These are phyloP conservation scores for Bradysia coprophila DNA, from an alignment of 1,140 invertebrate species.

Conservation along the genomic window DNA sequence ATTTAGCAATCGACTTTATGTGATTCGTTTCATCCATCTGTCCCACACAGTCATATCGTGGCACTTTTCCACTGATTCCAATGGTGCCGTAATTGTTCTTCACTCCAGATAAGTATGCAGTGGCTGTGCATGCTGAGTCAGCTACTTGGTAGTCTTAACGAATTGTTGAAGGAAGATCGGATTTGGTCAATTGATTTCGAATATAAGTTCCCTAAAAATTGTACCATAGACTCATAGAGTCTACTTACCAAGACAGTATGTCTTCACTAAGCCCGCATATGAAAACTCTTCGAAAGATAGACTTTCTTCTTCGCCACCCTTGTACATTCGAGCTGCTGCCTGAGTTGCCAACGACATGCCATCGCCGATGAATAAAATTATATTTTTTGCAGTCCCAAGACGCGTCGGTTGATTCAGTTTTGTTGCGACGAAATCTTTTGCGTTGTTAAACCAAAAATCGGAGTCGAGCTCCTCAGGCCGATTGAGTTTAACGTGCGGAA, in stretches of 20 bases:
- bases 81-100: conserved; percentile 59
- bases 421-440: conserved; percentile 14
- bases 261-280: conserved; percentile 53
- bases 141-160: conserved; percentile 61
- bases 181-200: conserved; percentile 59
- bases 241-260: conserved; percentile 48
- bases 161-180: conserved; percentile 50
- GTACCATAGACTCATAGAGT: background rate
- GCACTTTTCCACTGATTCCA: conserved; percentile 51
- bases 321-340: conserved; percentile 38
- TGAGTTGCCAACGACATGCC: conserved; percentile 53
- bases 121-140: conserved; percentile 57
- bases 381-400: conserved; percentile 50
- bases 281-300: conserved; percentile 64
- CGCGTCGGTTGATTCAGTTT: conserved; percentile 26
- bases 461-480: conserved; percentile 16
- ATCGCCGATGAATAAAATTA: conserved; percentile 52
- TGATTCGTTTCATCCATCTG: conserved; percentile 32
- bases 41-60: conserved; percentile 32
- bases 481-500: too few species aligned
- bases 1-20: conserved; percentile 43
- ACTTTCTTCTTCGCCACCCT: conserved; percentile 46
- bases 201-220: conserved; percentile 27
- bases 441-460: conserved; percentile 19
- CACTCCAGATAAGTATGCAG: conserved; percentile 62